A percentile compares a stretch with the other conserved stretches of the same genome.
phyloP scores from a whole-genome alignment of 2,797 vertebrate genomes.

The Tolypeutes matacus region DNA sequence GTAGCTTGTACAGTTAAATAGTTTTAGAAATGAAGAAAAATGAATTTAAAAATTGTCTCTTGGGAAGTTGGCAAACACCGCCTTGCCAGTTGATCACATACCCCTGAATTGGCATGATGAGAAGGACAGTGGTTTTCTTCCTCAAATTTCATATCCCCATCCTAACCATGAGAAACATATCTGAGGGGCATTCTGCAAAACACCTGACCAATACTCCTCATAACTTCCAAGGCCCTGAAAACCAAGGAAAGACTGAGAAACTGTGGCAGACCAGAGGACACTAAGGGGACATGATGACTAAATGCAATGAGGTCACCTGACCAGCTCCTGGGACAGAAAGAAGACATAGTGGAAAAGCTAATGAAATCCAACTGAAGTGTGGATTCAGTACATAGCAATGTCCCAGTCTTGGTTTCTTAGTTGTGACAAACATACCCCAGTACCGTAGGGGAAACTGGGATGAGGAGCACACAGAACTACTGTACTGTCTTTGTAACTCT shows the following conservation, averaged over 20 bases:
- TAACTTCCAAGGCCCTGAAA: neutral
- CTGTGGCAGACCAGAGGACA: too few relatives aligned
- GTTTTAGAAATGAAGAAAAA: neutral
- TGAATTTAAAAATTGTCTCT: neutral
- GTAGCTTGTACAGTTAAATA: neutral
- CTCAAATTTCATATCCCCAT: accelerated
- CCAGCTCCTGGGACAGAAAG: neutral
- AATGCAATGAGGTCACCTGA: accelerated
- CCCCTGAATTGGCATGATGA: neutral
- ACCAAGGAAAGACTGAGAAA: neutral
- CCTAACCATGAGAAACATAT: neutral
- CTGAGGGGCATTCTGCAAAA: neutral
- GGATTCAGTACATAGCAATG: neutral
- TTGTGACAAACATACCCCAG: neutral
- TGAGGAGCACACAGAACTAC: too few relatives aligned
- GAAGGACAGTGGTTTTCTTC: neutral
- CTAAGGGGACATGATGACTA: accelerated
- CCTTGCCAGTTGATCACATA: neutral
- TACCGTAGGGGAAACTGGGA: too few relatives aligned
- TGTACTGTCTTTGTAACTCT: neutral
- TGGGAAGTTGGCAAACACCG: neutral
- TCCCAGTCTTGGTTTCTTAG: accelerated
- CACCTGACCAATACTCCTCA: accelerated
- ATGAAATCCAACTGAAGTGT: neutral
- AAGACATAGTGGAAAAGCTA: neutral